A percentile compares a stretch with the other conserved stretches of the same genome.
phyloP scores from a whole-genome alignment of 2,113 vertebrate genomes.

The Castor canadensis region DNA sequence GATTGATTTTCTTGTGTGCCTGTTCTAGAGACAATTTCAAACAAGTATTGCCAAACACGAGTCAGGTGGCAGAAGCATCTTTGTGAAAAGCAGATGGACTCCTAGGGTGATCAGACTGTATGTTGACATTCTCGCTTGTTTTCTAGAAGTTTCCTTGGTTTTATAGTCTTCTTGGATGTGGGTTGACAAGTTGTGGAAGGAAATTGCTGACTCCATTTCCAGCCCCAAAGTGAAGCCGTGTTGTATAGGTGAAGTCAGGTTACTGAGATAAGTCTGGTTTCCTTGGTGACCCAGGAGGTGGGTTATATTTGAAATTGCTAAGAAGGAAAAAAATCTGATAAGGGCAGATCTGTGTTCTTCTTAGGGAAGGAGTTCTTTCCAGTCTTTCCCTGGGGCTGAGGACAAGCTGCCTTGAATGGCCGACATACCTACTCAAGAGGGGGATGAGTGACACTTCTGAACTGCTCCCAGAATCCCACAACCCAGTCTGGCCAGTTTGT shows the following conservation, averaged over 20 bases:
- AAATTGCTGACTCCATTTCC: constrained; percentile 20
- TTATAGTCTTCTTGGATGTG: not conserved
- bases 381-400: not conserved
- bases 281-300: constrained; percentile 59
- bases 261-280: constrained; percentile 58
- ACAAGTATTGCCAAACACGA: not conserved
- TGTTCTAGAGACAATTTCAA: not conserved
- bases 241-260: constrained; percentile 61
- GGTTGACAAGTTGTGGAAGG: constrained; percentile 7
- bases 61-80: not conserved
- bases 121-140: constrained; percentile 2
- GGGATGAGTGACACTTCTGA: not conserved
- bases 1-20: not conserved
- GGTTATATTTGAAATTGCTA: constrained; percentile 61
- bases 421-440: not conserved
- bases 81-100: not conserved
- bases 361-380: not conserved
- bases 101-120: not conserved
- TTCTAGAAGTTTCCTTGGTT: not conserved
- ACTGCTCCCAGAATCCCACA: constrained; percentile 30
- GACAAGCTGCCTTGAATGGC: not conserved
- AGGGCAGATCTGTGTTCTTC: not conserved
- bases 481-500: constrained; percentile 20
- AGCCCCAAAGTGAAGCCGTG: not conserved
- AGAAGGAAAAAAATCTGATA: constrained; percentile 31